Evolutionary conservation across 2,888 invertebrate genomes (phyloP).

Genomic region (Serrognathus titanus): DNA sequence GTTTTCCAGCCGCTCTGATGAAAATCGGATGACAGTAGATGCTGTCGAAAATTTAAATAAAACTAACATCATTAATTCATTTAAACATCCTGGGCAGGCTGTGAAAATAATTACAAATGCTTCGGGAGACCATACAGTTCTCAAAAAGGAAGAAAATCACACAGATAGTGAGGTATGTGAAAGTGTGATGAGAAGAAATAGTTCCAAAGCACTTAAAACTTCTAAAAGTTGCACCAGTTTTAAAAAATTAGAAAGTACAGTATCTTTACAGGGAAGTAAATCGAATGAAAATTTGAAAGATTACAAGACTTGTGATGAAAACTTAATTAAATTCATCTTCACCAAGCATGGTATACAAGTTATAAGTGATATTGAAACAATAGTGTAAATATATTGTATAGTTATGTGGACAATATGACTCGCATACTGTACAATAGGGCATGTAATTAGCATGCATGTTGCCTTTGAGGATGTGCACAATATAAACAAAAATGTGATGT

Average conservation of each 20-base stretch:
- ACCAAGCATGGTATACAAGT: conserved; percentile 77
- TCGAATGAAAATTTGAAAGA: conserved; percentile 52
- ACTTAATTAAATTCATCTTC: conserved; percentile 66
- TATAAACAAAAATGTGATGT: no score
- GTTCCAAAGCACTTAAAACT: conserved; percentile 34
- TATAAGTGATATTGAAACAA: conserved; percentile 75
- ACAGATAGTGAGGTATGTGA: conserved; percentile 36
- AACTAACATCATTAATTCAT: conserved; percentile 31
- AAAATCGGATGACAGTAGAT: conserved; percentile 11
- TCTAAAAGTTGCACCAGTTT: conserved; percentile 45
- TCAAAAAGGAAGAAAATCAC: conserved; percentile 27
- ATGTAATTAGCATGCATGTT: no score
- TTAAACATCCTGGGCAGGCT: conserved; percentile 65
- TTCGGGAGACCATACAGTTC: conserved; percentile 46
- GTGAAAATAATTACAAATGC: conserved; percentile 65
- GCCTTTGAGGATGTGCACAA: no score
- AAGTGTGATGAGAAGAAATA: conserved; percentile 15
- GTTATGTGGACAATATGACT: no score
- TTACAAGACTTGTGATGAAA: conserved; percentile 48
- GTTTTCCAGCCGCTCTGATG: conserved; percentile 33
- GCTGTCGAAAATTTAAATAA: conserved; percentile 34
- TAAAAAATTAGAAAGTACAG: conserved; percentile 27
- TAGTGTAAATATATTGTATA: conserved; percentile 49
- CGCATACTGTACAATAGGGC: no score
- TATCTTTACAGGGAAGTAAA: conserved; percentile 25